phyloP scores from a whole-genome alignment of 2,888 invertebrate species.

The Polyommatus iphigenia region DNA sequence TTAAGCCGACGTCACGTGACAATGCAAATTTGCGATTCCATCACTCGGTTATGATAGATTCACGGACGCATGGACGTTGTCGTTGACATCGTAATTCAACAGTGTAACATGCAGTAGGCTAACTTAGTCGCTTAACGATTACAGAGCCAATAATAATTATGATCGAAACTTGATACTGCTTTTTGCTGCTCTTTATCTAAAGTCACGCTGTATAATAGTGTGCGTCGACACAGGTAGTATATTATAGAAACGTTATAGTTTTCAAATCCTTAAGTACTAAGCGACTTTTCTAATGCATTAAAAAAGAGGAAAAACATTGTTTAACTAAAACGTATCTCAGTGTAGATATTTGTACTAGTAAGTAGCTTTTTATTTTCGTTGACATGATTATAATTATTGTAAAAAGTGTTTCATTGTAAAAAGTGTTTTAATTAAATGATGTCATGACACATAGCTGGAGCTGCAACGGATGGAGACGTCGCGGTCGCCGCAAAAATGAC shows the following conservation, averaged over 20 bases:
- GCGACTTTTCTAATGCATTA: too few species aligned
- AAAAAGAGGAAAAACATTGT: too few species aligned
- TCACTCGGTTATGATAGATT: neutral
- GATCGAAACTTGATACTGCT: too few species aligned
- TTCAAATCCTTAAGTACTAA: too few species aligned
- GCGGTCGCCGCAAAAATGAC: neutral
- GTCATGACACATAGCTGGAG: neutral
- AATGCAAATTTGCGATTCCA: constrained; percentile 24
- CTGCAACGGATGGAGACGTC: neutral
- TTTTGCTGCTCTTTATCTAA: too few species aligned
- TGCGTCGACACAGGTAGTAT: too few species aligned
- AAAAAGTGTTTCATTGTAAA: neutral
- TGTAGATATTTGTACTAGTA: neutral
- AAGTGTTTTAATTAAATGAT: neutral
- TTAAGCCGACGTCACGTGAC: constrained; percentile 22
- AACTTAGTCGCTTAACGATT: neutral
- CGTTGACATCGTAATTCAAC: neutral
- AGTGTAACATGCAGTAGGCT: neutral
- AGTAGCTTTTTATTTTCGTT: neutral
- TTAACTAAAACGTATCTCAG: too few species aligned
- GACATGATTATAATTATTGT: neutral
- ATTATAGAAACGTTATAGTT: too few species aligned
- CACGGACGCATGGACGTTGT: neutral
- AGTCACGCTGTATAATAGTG: too few species aligned
- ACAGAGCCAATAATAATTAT: neutral